Base-by-base conservation (phyloP, 1,140 invertebrate genomes). In the Heliconius melpomene region DNA sequence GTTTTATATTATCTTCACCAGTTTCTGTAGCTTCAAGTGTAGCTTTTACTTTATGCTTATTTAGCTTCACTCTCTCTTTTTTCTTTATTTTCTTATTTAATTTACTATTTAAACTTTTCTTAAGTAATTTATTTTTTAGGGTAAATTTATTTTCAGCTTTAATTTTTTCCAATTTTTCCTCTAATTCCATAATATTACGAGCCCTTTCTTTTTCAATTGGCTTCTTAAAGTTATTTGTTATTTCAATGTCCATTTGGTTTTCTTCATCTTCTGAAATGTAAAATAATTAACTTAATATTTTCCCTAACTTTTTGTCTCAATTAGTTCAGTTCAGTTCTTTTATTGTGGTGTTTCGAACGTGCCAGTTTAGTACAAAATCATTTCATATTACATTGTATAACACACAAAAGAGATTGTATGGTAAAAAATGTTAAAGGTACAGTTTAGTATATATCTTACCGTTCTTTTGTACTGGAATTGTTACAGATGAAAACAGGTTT, bases 1-100 rank as follows among this genome's bases (percentile, higher is more conserved):
- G 18, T 72, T 72, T 20, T 7, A 72, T 38, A 72, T 40, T 72
- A 32, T 84, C 75, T 79, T 79, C 78, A 78, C 29, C 23, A 74
- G 74, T 46, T 16, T 81, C 79, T 73, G 70, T 75, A 32, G 79
- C 71, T 66, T 66, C 60, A 66, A 66, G 60, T 66, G 60, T 66
- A 66, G 81, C 82, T 82, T 92, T 91, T 1, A 86, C 79, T 83
- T 89, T 88, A 36, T 83, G 83, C 83, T 90, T 91, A 74, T 91
- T 91, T 23, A 84, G 75, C 66, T 82, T 86, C 18, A 83, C 80
- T 78, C 91, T 88, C 52, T 94, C 91, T 76, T 82, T 87, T 79
- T 93, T 93, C 74, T 93, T 93, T 20, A 92, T 87, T 84, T 93
- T 93, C 71, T 94, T 94, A 72, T 88, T 93, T 38, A 94, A 74